phyloP scores from a whole-genome alignment of 2,113 vertebrate genomes.

The Dolichallabes microphthalmus region DNA sequence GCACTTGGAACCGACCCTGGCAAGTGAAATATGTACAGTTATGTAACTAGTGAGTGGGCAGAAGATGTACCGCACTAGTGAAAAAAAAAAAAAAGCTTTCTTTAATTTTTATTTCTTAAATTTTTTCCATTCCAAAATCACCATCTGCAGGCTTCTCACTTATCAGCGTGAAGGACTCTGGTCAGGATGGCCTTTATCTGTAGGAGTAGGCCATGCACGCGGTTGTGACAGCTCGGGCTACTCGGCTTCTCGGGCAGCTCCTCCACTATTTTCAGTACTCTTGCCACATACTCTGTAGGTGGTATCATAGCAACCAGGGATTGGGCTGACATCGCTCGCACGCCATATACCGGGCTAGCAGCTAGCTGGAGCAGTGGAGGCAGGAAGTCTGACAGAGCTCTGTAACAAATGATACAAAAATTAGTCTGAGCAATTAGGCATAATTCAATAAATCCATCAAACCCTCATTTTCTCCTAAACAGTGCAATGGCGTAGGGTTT shows the following conservation, averaged over 20 bases:
- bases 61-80: neutral
- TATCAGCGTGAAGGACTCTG: neutral
- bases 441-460: neutral
- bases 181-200: constrained; percentile 75
- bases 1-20: neutral
- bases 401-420: constrained; percentile 50
- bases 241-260: constrained; percentile 52
- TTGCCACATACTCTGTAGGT: constrained; percentile 56
- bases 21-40: neutral
- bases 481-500: neutral
- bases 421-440: constrained; percentile 41
- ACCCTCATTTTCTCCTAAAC: neutral
- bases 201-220: constrained; percentile 79
- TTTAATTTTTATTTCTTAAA: too few species aligned
- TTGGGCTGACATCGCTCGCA: constrained; percentile 80
- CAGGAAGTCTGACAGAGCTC: constrained; percentile 72
- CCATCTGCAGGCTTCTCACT: constrained; percentile 63
- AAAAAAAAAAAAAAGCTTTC: too few species aligned
- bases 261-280: constrained; percentile 69
- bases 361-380: constrained; percentile 75
- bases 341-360: constrained; percentile 77
- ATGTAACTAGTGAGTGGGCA: constrained; percentile 8
- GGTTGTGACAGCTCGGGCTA: constrained; percentile 72
- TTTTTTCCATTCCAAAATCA: neutral
- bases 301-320: constrained; percentile 78